Conservation (phyloP, 2,888 invertebrate genomes). For the Macrophya annulata region DNA sequence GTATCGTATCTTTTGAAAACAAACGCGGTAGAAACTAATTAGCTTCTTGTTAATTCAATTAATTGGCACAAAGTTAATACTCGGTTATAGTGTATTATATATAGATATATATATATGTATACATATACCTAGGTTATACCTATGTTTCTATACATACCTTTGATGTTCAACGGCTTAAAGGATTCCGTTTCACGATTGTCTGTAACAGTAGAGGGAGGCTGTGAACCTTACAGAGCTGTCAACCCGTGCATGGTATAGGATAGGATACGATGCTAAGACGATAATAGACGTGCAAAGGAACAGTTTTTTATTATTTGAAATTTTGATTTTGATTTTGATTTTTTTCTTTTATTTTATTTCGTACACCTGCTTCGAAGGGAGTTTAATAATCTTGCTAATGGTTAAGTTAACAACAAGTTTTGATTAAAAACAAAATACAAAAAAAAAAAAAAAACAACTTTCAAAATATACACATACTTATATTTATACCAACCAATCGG, state of each 20-base stretch:
- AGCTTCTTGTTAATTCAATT: slow-evolving; percentile 68
- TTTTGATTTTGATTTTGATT: too few species aligned
- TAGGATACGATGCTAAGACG: neutral
- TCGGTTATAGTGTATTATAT: slow-evolving; percentile 48
- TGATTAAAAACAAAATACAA: neutral
- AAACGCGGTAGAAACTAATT: slow-evolving; percentile 65
- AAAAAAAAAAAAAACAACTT: too few species aligned
- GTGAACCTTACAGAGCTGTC: neutral
- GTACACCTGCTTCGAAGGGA: neutral
- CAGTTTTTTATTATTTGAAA: neutral
- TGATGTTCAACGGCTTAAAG: slow-evolving; percentile 66
- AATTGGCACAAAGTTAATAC: slow-evolving; percentile 61
- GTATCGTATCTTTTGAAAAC: neutral
- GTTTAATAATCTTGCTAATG: slow-evolving; percentile 1
- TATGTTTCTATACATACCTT: slow-evolving; percentile 62
- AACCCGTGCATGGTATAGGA: too few species aligned
- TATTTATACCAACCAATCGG: neutral
- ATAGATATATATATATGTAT: too few species aligned
- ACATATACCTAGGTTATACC: too few species aligned
- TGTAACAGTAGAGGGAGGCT: neutral
- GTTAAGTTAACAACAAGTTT: slow-evolving; percentile 13
- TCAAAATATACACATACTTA: too few species aligned
- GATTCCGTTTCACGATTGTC: slow-evolving; percentile 23
- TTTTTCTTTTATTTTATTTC: neutral
- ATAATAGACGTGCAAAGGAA: neutral